Evolutionary conservation across 2,888 invertebrate genomes (phyloP).

Genomic region (Epicampocera succincta): DNA sequence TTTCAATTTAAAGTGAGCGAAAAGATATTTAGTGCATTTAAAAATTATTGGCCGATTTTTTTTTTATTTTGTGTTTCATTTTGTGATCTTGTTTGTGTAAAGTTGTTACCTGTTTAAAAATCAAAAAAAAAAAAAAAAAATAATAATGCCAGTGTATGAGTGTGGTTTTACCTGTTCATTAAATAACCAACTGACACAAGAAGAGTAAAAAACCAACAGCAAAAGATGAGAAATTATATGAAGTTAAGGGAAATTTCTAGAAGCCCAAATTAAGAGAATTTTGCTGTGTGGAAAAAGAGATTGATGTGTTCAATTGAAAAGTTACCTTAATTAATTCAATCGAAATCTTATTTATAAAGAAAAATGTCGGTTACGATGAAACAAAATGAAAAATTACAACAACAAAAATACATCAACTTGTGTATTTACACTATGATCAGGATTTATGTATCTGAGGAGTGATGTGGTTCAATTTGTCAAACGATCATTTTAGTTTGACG

Average conservation of each 20-base stretch:
- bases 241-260: neutral
- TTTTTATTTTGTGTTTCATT: conserved; percentile 24
- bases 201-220: conserved; percentile 21
- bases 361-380: no score
- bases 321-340: no score
- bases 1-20: neutral
- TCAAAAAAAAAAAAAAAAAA: neutral
- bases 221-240: conserved; percentile 20
- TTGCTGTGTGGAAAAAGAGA: no score
- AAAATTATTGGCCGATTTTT: conserved; percentile 47
- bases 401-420: no score
- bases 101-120: conserved; percentile 62
- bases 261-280: neutral
- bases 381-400: no score
- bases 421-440: no score
- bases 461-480: no score
- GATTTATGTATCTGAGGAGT: no score
- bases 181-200: conserved; percentile 43
- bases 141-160: conserved; percentile 54
- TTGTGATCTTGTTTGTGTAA: conserved; percentile 65
- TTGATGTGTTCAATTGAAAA: no score
- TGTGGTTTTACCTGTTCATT: conserved; percentile 69
- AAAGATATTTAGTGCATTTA: neutral
- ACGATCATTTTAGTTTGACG: no score
- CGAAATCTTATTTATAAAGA: no score